Base-by-base conservation (phyloP, 2,113 vertebrate species). In the Pontoporia blainvillei region DNA sequence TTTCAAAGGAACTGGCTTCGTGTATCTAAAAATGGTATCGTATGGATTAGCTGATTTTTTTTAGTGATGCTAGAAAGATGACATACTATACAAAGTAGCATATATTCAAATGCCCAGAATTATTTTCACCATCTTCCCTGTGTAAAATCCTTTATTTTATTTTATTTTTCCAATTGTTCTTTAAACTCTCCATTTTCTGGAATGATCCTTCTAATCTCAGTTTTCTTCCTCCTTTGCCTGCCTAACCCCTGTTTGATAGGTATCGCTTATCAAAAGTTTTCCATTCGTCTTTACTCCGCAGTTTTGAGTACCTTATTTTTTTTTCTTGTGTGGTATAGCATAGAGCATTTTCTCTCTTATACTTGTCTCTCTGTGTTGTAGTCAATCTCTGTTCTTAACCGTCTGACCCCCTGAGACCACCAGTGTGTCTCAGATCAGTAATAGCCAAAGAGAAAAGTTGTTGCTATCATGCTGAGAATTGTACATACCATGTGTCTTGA, bases 311-410 rank as follows among this genome's bases (percentile, higher is more conserved):
- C 2, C 34, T 83, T 87, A 18, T 36, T 87, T 95, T 17, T 17
- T 15, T 82, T 25, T 69, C 46, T 46, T 41, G 1, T 78, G 29
- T 79, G 41, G 6, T 92, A 41, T 41, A 94, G 59, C 67, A 86
- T 34, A 82, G 17, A 71, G 12, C 36, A 59, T 94, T 89, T 92
- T 92, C 39, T 71, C 18, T 93, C 34, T 67, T 84, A 41, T 1
- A 67, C 29, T 87, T 84, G 41, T 52, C 21, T 82, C n/a, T 91
- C 4, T 62, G 10, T 46, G 20, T 92, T 93, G 20, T 76, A 81
- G 81, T 75, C 71, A 84, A 2, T 90, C 92, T 83, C 8, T 90
- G 62, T 95, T 95, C 34, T 87, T 95, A 83, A 91, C 44, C 23
- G 21, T 83, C 34, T 93, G 61, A 79, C 67, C 20, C 15, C 82